Conservation (phyloP, 2,888 invertebrate genomes). For the Sphaerophoria rueppellii region DNA sequence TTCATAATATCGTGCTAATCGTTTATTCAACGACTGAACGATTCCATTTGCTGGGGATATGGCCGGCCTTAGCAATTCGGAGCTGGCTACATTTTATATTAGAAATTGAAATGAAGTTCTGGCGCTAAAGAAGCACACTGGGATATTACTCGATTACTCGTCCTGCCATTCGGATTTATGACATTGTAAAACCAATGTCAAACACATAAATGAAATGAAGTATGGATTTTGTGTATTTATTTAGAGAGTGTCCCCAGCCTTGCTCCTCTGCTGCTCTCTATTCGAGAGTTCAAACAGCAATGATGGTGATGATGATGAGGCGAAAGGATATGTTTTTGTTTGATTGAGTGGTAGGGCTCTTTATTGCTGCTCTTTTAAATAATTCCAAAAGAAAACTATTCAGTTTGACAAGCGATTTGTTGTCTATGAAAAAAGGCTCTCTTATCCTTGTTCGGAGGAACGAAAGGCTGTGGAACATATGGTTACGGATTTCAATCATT, state of each 20-base stretch:
- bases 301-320: slow-evolving; percentile 2
- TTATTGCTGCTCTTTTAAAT: slow-evolving; percentile 67
- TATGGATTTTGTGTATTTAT: slow-evolving; percentile 14
- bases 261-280: slow-evolving; percentile 13
- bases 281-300: background rate
- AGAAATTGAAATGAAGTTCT: slow-evolving; percentile 35
- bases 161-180: slow-evolving; percentile 57
- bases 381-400: slow-evolving; percentile 57
- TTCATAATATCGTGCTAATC: slow-evolving; percentile 68
- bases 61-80: slow-evolving; percentile 16
- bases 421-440: background rate
- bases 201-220: slow-evolving; percentile 58
- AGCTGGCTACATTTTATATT: slow-evolving; percentile 21
- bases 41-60: slow-evolving; percentile 27
- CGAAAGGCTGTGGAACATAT: background rate
- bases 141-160: slow-evolving; percentile 12
- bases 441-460: slow-evolving; percentile 36
- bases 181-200: slow-evolving; percentile 64
- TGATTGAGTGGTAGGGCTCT: slow-evolving; percentile 13
- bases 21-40: slow-evolving; percentile 67
- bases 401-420: slow-evolving; percentile 41
- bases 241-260: slow-evolving; percentile 18
- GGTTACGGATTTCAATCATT: slow-evolving; percentile 60
- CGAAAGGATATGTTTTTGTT: slow-evolving; percentile 7
- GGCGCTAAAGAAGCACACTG: slow-evolving; percentile 33